These are phyloP conservation scores for Cydia pomonella DNA, from an alignment of 1,140 invertebrate genomes.

Conservation along the genomic window DNA sequence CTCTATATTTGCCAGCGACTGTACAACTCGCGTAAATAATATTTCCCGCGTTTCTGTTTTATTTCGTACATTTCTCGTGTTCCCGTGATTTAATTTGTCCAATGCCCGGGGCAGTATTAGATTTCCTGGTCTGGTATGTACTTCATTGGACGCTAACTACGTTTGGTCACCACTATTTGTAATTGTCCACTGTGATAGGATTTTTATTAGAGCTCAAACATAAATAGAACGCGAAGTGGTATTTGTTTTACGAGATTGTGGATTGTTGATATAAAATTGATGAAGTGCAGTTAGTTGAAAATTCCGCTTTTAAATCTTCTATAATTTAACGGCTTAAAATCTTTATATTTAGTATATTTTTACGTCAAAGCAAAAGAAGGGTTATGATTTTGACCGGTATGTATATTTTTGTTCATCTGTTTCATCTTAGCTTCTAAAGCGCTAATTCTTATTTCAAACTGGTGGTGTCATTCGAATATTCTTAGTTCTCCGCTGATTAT, in stretches of 20 bases:
- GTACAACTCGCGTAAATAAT: slow-evolving; percentile 23
- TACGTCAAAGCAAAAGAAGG: no score
- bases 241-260: neutral
- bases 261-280: neutral
- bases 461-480: no score
- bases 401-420: no score
- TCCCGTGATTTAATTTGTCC: slow-evolving; percentile 26
- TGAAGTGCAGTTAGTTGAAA: neutral
- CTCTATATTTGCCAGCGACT: neutral
- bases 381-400: no score
- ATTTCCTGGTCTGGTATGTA: slow-evolving; percentile 15
- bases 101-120: slow-evolving; percentile 16
- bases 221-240: slow-evolving; percentile 2
- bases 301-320: neutral
- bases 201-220: slow-evolving; percentile 3
- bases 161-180: slow-evolving; percentile 30
- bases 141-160: slow-evolving; percentile 25
- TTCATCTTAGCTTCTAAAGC: no score
- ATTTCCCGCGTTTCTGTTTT: slow-evolving; percentile 21
- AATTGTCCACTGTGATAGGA: slow-evolving; percentile 24
- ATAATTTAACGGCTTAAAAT: neutral
- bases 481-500: no score
- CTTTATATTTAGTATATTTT: no score
- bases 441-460: no score
- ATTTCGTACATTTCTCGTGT: slow-evolving; percentile 27